Base-by-base conservation (phyloP, 2,797 vertebrate species). In the Lycodopsis pacificus region DNA sequence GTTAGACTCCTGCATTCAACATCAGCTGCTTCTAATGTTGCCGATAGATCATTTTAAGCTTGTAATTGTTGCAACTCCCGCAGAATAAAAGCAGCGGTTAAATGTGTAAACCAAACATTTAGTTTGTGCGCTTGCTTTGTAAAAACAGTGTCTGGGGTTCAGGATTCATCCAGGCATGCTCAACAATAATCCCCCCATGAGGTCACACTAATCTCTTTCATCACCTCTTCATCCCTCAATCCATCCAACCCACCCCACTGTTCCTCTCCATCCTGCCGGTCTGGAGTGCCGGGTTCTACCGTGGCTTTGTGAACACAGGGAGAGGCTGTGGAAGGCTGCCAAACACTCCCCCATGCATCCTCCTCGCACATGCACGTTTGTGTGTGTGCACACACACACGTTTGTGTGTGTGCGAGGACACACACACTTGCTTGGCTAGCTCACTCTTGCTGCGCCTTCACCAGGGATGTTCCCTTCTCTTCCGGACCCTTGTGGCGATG, bases 161-260 rank as follows among this genome's bases (percentile, higher is more conserved):
- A 11, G 46, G 65, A 51, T 80, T 69, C 7, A 36, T 56, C 27
- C 15, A 22, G 61, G 14, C 67, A 46, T 58, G 32, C 70, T 79
- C 27, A 46, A 80, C 75, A 57, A 62, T 78, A 80, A 84, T 44
- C 36, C 79, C 46, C 65, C 46, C 83, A 74, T 69, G 78, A 77
- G 72, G 72, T 57, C 30, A 5, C 3, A 0, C 27, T 84, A 88
- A 88, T 90, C 81, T 73, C 36, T 80, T 89, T 83, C 65, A 77
- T 86, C 87, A 66, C 76, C 61, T 76, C 71, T 69, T 68, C 79
- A 83, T 86, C 76, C 74, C 64, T 66, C 58, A 38, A 36, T 72
- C 81, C 72, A 34, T 76, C 73, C 71, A 76, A 17, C n/a, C 49
- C 74, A 15, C 44, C 44, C 49, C 48, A 51, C 48, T 51, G 48